These are phyloP conservation scores for Meghimatium bilineatum DNA, from an alignment of 2,888 invertebrate genomes.

Conservation along the genomic window DNA sequence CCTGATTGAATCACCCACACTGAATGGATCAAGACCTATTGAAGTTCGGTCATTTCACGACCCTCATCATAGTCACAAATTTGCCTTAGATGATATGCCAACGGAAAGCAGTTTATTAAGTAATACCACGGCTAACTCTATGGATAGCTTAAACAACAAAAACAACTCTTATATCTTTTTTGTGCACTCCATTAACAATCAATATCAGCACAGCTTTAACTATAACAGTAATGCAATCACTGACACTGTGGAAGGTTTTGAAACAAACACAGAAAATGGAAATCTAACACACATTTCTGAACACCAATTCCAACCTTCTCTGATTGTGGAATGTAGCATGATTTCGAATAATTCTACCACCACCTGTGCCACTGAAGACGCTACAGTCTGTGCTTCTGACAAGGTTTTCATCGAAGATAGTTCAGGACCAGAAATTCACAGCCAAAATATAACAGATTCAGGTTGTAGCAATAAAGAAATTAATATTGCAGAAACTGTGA, in stretches of 20 bases:
- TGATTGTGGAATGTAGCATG: no score
- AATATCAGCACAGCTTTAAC: neutral
- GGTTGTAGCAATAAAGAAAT: neutral
- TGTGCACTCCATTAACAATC: neutral
- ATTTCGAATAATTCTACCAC: neutral
- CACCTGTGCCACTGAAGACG: neutral
- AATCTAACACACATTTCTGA: neutral
- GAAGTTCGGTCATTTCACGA: constrained; percentile 40
- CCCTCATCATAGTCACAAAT: constrained; percentile 43
- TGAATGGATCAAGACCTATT: neutral
- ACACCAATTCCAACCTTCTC: neutral
- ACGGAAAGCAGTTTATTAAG: constrained; percentile 20
- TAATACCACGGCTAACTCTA: neutral
- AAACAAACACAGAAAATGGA: neutral
- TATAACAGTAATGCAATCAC: constrained; percentile 13
- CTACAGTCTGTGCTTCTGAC: neutral
- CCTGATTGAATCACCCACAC: neutral
- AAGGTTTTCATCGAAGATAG: neutral
- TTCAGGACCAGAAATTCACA: neutral
- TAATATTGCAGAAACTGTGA: neutral
- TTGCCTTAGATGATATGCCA: constrained; percentile 39
- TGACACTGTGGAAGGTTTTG: neutral
- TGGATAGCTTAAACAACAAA: constrained; percentile 12
- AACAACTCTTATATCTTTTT: neutral
- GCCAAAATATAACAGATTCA: neutral